These are phyloP conservation scores for Phoxinus phoxinus DNA, from an alignment of 2,113 vertebrate genomes.

Conservation along the genomic window DNA sequence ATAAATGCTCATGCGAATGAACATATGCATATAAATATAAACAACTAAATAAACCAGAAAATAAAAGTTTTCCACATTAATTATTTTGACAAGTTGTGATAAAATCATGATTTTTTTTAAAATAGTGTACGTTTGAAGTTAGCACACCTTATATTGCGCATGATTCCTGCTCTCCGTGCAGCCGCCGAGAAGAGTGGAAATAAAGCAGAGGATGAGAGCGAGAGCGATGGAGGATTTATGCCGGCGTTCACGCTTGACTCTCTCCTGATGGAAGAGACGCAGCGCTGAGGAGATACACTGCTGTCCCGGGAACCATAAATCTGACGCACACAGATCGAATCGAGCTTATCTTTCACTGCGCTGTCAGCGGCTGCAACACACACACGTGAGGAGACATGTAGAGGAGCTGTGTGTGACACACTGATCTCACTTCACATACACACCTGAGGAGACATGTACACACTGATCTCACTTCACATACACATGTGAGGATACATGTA, in stretches of 20 bases:
- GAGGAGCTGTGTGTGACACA: not conserved
- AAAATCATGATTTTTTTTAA: no score
- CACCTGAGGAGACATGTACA: no score
- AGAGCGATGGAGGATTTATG: constrained; percentile 64
- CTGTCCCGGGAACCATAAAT: constrained; percentile 73
- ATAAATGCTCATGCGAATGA: no score
- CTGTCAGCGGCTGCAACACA: constrained; percentile 68
- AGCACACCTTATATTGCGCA: not conserved
- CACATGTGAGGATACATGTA: no score
- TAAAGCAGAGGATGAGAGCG: constrained; percentile 37
- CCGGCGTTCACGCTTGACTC: constrained; percentile 69
- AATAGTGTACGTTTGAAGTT: not conserved
- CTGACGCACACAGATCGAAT: constrained; percentile 63
- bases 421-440: not conserved
- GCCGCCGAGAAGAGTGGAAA: not conserved
- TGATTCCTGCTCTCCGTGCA: constrained; percentile 24
- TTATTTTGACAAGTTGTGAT: no score
- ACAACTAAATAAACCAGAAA: no score
- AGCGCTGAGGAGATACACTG: constrained; percentile 65
- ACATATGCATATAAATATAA: no score
- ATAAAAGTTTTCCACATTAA: no score
- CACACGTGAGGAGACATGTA: constrained; percentile 45
- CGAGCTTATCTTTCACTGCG: constrained; percentile 71
- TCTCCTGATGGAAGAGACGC: constrained; percentile 68
- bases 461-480: no score